Base-by-base conservation (phyloP, 2,113 vertebrate species). In the Eulacestoma nigropectus region DNA sequence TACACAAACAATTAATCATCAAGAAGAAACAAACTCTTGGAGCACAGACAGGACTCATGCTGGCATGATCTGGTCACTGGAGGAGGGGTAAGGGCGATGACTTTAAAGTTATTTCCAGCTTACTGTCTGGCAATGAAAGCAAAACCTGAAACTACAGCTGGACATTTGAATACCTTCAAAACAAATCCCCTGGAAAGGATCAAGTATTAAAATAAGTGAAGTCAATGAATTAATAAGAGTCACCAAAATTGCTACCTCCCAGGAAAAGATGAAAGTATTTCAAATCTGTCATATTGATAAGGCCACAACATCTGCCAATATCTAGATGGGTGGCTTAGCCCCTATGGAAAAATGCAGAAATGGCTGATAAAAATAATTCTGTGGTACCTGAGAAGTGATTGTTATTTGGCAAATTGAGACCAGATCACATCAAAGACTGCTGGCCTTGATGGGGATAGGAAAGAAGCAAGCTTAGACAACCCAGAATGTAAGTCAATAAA, bases 21-120 rank as follows among this genome's bases (percentile, higher is more conserved):
- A 63, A 44, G 44, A 70, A 77, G 17, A 74, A 84, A 62, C 19
- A 78, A 85, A 75, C 26, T 16, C 30, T 39, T 56, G 30, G 42
- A 82, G 29, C 32, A 67, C 2, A 5, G 37, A 75, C 35, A 63
- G 70, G 33, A 82, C 39, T 50, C 69, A 72, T 11, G 6, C 35
- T 89, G 69, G 52, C 47, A 82, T 37, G 21, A 77, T 65, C 29
- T 55, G 26, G 47, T 37, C 53, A 44, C 37, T 39, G 25, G 27
- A 84, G 55, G 49, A 84, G 9, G 55, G 35, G 11, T n/a, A 53
- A 55, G 41, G 30, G n/a, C 53, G 32, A 69, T 30, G 20, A 91
- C 84, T 75, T 74, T 10, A 50, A 84, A 89, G 64, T 81, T 84
- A 89, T 72, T 96, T 95, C 69, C 56, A 93, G 60, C 77, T 78